A percentile compares a stretch with the other conserved stretches of the same genome.
These are phyloP conservation scores for Bombus sylvicola DNA, from an alignment of 1,140 invertebrate genomes.

Conservation along the genomic window DNA sequence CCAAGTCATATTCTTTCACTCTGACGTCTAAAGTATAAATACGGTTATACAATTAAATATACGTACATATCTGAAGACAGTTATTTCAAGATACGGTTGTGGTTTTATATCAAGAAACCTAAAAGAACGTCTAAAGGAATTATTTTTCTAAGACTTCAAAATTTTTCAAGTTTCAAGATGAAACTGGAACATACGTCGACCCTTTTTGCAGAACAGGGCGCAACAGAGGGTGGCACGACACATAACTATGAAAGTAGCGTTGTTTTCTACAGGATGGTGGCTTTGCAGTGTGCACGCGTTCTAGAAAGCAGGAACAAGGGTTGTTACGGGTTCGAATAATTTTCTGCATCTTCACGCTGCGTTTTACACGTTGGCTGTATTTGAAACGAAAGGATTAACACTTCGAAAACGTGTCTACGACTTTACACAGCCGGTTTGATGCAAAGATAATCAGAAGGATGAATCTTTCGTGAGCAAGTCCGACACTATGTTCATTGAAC, in stretches of 20 bases:
- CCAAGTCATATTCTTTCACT: neutral
- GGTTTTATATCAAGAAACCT: neutral
- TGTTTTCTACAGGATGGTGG: slow-evolving; percentile 34
- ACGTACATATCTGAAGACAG: too few relatives aligned
- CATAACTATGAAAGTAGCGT: neutral
- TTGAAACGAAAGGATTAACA: slow-evolving; percentile 3
- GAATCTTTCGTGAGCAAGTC: neutral
- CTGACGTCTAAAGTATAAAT: neutral
- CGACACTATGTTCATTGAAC: neutral
- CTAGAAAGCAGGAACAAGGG: slow-evolving; percentile 44
- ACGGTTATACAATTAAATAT: too few relatives aligned
- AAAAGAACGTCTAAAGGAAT: neutral
- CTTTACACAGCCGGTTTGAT: too few relatives aligned
- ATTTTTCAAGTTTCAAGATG: neutral
- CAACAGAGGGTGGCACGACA: neutral
- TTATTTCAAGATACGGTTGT: neutral
- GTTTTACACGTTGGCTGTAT: neutral
- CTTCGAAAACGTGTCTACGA: neutral
- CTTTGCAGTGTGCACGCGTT: slow-evolving; percentile 25
- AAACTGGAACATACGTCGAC: slow-evolving; percentile 8
- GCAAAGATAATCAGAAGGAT: neutral
- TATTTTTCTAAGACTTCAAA: neutral
- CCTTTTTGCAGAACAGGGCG: neutral
- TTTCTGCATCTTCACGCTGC: slow-evolving; percentile 16
- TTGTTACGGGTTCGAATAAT: slow-evolving; percentile 29